Base-by-base conservation (phyloP, 2,113 vertebrate species). In the Lamprologus sp. region DNA sequence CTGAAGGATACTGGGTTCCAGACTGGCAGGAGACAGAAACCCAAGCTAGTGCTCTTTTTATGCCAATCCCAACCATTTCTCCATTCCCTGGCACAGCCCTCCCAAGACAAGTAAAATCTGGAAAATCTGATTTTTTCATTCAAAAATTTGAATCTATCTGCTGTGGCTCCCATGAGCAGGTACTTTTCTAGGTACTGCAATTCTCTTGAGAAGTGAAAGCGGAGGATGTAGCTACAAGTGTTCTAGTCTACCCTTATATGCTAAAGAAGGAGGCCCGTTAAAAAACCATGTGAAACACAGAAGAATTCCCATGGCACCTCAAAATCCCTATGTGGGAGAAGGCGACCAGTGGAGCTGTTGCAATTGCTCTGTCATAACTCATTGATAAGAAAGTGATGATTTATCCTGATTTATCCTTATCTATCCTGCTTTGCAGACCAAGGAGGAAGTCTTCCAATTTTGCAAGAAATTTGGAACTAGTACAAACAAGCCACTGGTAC, bases 261-360 rank as follows among this genome's bases (percentile, higher is more conserved):
- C 0, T 47, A 15, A 73, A 28, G 40, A 45, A 45, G 33, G 19
- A 0, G 1, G 3, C 7, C 33, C 0, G 0, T 37, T 65, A 65
- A 21, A 65, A 65, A 65, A 8, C 6, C 60, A 13, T 5, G 33
- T 65, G 21, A 73, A 11, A 45, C 8, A 45, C 68, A 73, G 68
- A 73, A 45, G 37, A 70, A 70, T 23, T 26, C 37, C 37, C 13
- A 2, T 15, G 37, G 65, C 37, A 45, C 65, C 21, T 42, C 65
- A 73, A 73, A 73, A 73, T 17, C 40, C 15, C 2, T 6, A 15
- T 6, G 4, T 45, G 21, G 21, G 21, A 73, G 14, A 73, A 0
- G 68, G 40, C 1, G 13, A 26, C 21, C 40, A 45, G 68, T 73
- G 37, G 0, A 73, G 68, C 21, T 47, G 68, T 45, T 26, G 40